phyloP scores from a whole-genome alignment of 1,140 invertebrate genomes.

The Phthorimaea operculella region DNA sequence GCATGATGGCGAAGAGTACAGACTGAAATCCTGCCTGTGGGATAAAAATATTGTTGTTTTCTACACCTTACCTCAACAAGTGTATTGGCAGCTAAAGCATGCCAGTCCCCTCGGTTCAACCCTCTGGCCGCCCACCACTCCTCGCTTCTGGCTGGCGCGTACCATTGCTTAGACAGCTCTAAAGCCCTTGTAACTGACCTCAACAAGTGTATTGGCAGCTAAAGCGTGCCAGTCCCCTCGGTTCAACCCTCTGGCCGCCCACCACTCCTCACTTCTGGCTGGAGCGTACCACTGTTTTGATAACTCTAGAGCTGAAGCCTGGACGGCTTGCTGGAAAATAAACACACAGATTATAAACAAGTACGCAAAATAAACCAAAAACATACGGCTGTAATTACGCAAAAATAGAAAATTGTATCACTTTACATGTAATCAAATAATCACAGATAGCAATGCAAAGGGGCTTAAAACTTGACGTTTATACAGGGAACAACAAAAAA shows the following conservation, averaged over 20 bases:
- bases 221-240: slow-evolving; percentile 87
- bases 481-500: no score
- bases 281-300: slow-evolving; percentile 25
- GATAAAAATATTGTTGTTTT: no score
- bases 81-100: slow-evolving; percentile 84
- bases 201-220: slow-evolving; percentile 84
- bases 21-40: no score
- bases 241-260: slow-evolving; percentile 81
- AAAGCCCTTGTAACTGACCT: slow-evolving; percentile 52
- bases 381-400: no score
- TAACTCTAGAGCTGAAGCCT: slow-evolving; percentile 75
- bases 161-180: no score
- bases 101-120: slow-evolving; percentile 83
- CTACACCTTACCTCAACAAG: slow-evolving; percentile 80
- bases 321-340: slow-evolving; percentile 77
- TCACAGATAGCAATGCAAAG: no score
- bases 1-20: no score
- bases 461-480: no score
- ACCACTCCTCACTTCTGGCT: slow-evolving; percentile 81
- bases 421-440: no score
- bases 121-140: slow-evolving; percentile 88
- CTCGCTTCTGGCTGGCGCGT: slow-evolving; percentile 65
- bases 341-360: no score
- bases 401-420: no score
- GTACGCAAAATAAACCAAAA: no score